These are phyloP conservation scores for Drosophila kuntzei DNA, from an alignment of 2,888 invertebrate genomes.

Conservation along the genomic window DNA sequence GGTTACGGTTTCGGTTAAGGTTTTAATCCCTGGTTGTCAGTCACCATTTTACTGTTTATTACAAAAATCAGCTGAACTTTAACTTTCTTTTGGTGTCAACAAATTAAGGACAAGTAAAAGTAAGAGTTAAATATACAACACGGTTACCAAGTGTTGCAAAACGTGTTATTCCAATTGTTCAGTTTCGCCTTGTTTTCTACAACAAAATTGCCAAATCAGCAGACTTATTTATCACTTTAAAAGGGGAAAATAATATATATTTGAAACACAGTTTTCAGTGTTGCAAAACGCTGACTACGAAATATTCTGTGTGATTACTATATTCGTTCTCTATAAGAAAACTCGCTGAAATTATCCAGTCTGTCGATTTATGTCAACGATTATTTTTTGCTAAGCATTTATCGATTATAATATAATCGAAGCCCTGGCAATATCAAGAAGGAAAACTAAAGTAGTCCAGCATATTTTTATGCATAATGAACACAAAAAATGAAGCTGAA, in stretches of 20 bases:
- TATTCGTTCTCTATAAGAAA: neutral
- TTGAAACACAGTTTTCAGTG: too few relatives aligned
- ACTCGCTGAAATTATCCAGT: neutral
- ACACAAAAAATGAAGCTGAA: neutral
- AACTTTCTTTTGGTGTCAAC: neutral
- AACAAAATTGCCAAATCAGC: too few relatives aligned
- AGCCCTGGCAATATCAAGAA: too few relatives aligned
- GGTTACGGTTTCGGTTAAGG: too few relatives aligned
- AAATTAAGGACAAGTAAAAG: neutral
- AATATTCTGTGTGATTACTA: neutral
- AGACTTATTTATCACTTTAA: too few relatives aligned
- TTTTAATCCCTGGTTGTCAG: too few relatives aligned
- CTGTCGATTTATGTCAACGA: neutral
- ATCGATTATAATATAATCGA: neutral
- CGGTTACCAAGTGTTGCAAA: neutral
- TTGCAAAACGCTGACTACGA: too few relatives aligned
- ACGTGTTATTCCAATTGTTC: neutral
- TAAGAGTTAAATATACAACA: neutral
- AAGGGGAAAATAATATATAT: too few relatives aligned
- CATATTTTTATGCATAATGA: neutral
- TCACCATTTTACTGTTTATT: too few relatives aligned
- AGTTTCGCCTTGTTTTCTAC: too few relatives aligned
- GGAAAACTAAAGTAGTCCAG: neutral
- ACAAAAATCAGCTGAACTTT: neutral
- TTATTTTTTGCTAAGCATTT: neutral